These are phyloP conservation scores for Eumacrocentrus americanus DNA, from an alignment of 2,888 invertebrate genomes.

Conservation along the genomic window DNA sequence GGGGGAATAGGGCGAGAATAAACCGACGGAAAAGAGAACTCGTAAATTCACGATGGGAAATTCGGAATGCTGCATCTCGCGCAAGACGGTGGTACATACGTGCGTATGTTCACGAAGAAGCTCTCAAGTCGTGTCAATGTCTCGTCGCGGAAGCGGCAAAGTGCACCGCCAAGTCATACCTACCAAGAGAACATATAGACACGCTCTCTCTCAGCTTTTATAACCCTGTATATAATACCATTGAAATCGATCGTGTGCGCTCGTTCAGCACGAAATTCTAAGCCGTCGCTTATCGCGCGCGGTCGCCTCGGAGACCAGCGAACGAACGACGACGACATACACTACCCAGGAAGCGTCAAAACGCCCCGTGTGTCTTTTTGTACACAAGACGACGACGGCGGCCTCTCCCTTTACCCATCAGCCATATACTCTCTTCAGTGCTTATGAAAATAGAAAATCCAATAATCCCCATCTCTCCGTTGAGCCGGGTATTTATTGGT, in stretches of 20 bases:
- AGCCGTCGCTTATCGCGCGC: no score
- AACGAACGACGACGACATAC: no score
- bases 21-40: neutral
- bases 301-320: no score
- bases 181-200: neutral
- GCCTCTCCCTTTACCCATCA: no score
- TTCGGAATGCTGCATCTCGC: neutral
- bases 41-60: constrained; percentile 20
- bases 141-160: constrained; percentile 12
- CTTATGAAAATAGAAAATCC: constrained; percentile 33
- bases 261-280: constrained; percentile 23
- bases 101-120: neutral
- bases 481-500: constrained; percentile 32
- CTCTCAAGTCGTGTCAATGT: constrained; percentile 20
- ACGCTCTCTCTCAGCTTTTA: constrained; percentile 1
- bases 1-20: no score
- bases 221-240: neutral
- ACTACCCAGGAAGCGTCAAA: no score
- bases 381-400: no score
- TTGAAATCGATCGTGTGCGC: constrained; percentile 22
- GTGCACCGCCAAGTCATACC: constrained; percentile 21
- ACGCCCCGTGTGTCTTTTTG: no score
- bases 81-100: neutral
- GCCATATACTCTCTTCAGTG: constrained; percentile 8
- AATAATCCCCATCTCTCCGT: constrained; percentile 29